Conservation (phyloP, 2,113 vertebrate species). For the Polypterus bichir region DNA sequence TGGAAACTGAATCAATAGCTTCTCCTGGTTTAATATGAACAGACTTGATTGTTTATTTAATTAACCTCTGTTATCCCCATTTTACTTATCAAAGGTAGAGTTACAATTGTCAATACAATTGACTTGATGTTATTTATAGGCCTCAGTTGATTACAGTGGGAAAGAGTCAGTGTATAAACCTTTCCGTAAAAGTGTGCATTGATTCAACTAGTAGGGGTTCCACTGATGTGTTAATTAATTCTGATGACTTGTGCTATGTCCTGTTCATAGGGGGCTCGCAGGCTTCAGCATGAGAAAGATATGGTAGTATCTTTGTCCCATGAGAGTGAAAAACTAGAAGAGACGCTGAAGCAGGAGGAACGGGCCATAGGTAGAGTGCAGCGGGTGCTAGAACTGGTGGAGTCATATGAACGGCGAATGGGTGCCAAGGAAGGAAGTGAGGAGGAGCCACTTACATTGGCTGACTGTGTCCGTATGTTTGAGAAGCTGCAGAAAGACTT, state of each 20-base stretch:
- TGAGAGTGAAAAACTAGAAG: slow-evolving; percentile 65
- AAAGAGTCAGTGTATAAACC: too few relatives aligned
- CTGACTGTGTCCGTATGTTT: slow-evolving; percentile 75
- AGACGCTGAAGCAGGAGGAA: slow-evolving; percentile 60
- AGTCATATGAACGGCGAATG: slow-evolving; percentile 67
- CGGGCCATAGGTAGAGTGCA: slow-evolving; percentile 67
- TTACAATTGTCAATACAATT: too few relatives aligned
- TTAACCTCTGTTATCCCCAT: too few relatives aligned
- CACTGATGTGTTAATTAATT: too few relatives aligned
- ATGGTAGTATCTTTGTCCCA: slow-evolving; percentile 80
- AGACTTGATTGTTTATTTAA: too few relatives aligned
- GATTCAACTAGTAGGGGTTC: too few relatives aligned
- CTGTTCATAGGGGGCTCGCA: slow-evolving; percentile 63
- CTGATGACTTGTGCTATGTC: background rate
- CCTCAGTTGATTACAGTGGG: too few relatives aligned
- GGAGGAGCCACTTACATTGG: slow-evolving; percentile 43
- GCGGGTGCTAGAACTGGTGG: slow-evolving; percentile 74
- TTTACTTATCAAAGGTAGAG: too few relatives aligned
- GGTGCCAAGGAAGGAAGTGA: slow-evolving; percentile 37
- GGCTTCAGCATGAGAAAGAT: slow-evolving; percentile 85
- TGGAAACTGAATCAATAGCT: too few relatives aligned
- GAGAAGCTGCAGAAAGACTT: slow-evolving; percentile 81
- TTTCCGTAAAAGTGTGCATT: too few relatives aligned
- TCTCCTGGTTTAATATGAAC: too few relatives aligned
- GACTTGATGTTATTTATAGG: too few relatives aligned